phyloP scores from a whole-genome alignment of 64 coral and sea anemone species.

The Porites lutea region DNA sequence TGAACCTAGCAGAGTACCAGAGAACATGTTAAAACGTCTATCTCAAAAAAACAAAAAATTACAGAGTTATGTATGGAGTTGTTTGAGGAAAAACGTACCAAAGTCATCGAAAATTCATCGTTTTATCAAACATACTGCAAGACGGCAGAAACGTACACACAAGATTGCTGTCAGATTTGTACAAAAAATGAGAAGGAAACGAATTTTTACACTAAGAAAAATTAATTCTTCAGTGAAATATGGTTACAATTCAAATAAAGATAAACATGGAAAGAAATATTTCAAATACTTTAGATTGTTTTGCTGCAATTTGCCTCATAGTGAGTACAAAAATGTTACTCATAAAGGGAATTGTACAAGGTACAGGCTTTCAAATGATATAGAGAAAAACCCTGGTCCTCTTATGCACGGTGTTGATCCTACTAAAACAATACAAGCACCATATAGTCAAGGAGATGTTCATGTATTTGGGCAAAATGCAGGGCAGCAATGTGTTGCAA shows the following conservation, averaged over 20 bases:
- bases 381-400: too few species aligned
- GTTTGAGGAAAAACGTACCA: background rate
- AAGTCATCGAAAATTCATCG: conserved; percentile 10
- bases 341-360: too few species aligned
- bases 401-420: too few species aligned
- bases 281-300: too few species aligned
- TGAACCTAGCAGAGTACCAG: too few species aligned
- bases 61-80: background rate
- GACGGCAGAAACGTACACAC: background rate
- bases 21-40: conserved; percentile 2
- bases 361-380: too few species aligned
- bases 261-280: too few species aligned
- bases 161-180: conserved; percentile 5
- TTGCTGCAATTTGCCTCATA: conserved; percentile 34
- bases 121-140: conserved; percentile 9
- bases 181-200: background rate
- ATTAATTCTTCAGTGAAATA: background rate
- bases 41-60: conserved; percentile 37
- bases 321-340: too few species aligned
- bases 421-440: too few species aligned
- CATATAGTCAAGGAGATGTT: too few species aligned
- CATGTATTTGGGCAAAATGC: too few species aligned
- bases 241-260: conserved; percentile 23
- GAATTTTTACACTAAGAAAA: background rate
- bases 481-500: too few species aligned